A percentile compares a stretch with the other conserved stretches of the same genome.
Conservation (phyloP, 2,113 vertebrate genomes). For the Struthio camelus region DNA sequence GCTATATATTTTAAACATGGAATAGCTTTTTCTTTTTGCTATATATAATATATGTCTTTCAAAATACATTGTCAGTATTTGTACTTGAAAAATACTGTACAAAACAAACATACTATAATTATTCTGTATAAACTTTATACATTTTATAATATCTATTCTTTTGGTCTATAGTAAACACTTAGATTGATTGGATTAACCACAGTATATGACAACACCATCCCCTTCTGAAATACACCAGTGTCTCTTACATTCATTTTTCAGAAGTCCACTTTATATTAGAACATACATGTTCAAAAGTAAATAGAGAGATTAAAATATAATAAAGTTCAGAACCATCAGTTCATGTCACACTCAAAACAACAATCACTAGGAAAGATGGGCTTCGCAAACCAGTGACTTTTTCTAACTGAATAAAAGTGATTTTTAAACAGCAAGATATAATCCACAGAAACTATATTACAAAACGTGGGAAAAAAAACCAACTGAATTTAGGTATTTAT, state of each 20-base stretch:
- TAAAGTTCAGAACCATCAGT: conserved; percentile 69
- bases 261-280: conserved; percentile 76
- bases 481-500: conserved; percentile 25
- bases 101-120: conserved; percentile 87
- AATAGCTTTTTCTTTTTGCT: conserved; percentile 77
- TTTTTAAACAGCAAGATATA: conserved; percentile 67
- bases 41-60: conserved; percentile 81
- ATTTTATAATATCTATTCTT: conserved; percentile 87
- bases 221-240: conserved; percentile 79
- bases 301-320: conserved; percentile 64
- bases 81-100: conserved; percentile 94
- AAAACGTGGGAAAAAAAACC: conserved; percentile 48
- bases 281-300: conserved; percentile 70
- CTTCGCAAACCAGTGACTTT: conserved; percentile 63
- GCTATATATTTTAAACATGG: conserved; percentile 77
- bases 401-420: conserved; percentile 66
- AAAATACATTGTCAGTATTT: conserved; percentile 89
- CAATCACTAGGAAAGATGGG: conserved; percentile 51
- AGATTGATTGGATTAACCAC: conserved; percentile 84
- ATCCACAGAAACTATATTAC: conserved; percentile 77
- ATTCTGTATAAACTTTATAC: conserved; percentile 93
- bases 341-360: conserved; percentile 75
- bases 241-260: conserved; percentile 89
- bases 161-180: conserved; percentile 88
- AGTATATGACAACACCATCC: conserved; percentile 88